A percentile compares a stretch with the other conserved stretches of the same genome.
phyloP scores from a whole-genome alignment of 2,888 invertebrate genomes.

The Rhagonycha fulva region DNA sequence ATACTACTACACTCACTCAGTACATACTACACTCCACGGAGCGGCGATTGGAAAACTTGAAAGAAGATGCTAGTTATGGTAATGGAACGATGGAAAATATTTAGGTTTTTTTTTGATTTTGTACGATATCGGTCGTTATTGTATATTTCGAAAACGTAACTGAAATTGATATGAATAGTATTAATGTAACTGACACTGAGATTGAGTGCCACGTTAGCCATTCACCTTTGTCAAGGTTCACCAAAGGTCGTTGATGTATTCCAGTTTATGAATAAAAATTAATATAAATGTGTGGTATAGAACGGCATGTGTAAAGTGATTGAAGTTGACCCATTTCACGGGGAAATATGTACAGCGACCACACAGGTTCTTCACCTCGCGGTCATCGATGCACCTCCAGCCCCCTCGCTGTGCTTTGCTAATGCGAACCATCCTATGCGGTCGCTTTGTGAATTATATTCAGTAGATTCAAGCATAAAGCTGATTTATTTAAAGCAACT shows the following conservation, averaged over 20 bases:
- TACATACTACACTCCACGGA: no score
- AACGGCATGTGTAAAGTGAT: slow-evolving; percentile 29
- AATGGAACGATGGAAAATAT: no score
- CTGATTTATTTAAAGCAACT: slow-evolving; percentile 34
- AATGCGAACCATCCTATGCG: slow-evolving; percentile 33
- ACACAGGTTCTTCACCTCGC: slow-evolving; percentile 47
- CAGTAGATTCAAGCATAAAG: slow-evolving; percentile 33
- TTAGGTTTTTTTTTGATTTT: neutral
- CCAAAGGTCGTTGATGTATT: slow-evolving; percentile 12
- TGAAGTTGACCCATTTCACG: slow-evolving; percentile 43
- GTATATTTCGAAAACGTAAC: neutral
- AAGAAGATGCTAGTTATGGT: no score
- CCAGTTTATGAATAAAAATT: slow-evolving; percentile 12
- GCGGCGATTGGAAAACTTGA: no score
- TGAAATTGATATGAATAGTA: neutral
- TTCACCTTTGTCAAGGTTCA: slow-evolving; percentile 6
- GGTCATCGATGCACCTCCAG: slow-evolving; percentile 36
- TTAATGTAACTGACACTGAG: neutral
- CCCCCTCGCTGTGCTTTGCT: slow-evolving; percentile 27
- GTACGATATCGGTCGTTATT: neutral
- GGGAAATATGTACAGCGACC: slow-evolving; percentile 40
- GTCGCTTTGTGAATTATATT: slow-evolving; percentile 34
- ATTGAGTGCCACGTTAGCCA: neutral
- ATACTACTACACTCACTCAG: no score
- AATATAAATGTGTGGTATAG: slow-evolving; percentile 6